phyloP scores from a whole-genome alignment of 2,888 invertebrate species.

The Catocala sponsa region DNA sequence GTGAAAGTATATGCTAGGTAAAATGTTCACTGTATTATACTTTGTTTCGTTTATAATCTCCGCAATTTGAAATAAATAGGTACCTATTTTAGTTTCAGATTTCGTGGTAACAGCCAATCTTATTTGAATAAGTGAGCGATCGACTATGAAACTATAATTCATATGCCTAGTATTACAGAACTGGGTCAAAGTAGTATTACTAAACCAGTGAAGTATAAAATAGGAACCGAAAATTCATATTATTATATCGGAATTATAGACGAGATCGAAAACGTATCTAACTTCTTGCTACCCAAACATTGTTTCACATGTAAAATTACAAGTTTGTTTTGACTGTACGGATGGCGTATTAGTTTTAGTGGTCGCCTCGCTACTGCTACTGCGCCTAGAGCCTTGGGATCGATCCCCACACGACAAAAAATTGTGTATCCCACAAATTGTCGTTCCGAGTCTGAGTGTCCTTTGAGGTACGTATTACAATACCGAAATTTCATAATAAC shows the following conservation, averaged over 20 bases:
- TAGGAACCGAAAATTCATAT: slow-evolving; percentile 8
- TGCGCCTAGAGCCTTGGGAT: no score
- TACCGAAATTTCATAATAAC: no score
- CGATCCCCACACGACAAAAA: no score
- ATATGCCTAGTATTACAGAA: slow-evolving; percentile 19
- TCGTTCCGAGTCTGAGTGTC: no score
- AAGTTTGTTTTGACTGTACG: no score
- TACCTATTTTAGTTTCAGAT: neutral
- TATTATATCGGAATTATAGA: slow-evolving; percentile 2
- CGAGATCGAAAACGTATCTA: neutral
- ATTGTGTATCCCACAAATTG: no score
- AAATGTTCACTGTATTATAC: no score
- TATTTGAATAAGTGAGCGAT: slow-evolving; percentile 17
- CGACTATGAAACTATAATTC: slow-evolving; percentile 19
- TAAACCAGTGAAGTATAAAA: slow-evolving; percentile 12
- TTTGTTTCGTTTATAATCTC: no score
- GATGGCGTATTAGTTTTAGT: no score
- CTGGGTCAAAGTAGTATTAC: slow-evolving; percentile 20
- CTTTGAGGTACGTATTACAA: no score
- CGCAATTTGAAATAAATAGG: neutral
- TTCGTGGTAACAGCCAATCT: slow-evolving; percentile 8
- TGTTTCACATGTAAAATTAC: neutral
- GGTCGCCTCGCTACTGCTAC: no score
- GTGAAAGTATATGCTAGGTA: no score
- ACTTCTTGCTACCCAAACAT: neutral